Conservation (phyloP, 2,797 vertebrate species). For the Gymnothorax reevesii region DNA sequence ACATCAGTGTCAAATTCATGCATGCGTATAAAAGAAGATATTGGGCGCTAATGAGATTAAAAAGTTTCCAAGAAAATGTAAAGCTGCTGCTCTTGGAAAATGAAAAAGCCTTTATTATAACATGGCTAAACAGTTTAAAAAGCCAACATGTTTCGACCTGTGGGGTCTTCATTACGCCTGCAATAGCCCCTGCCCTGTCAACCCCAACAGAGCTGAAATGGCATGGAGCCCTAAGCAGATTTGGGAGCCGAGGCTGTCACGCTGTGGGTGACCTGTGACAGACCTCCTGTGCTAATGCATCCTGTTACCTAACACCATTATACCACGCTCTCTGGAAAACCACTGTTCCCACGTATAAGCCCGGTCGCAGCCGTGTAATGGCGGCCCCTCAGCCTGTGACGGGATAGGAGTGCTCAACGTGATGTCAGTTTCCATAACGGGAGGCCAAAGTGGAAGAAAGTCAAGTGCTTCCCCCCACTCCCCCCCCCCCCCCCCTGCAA, state of each 20-base stretch:
- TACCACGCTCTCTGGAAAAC: conserved; percentile 40
- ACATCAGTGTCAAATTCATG: too few species aligned
- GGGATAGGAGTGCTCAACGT: conserved; percentile 49
- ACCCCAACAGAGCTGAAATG: neutral
- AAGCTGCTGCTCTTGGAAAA: too few species aligned
- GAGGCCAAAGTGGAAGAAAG: conserved; percentile 60
- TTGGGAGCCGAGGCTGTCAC: conserved; percentile 2
- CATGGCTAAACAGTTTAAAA: too few species aligned
- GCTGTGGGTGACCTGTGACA: conserved; percentile 30
- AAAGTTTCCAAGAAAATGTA: too few species aligned
- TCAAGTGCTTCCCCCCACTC: conserved; percentile 39
- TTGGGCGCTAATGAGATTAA: too few species aligned
- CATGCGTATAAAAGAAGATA: too few species aligned
- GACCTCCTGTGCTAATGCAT: conserved; percentile 13
- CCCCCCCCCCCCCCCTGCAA: neutral
- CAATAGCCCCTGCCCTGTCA: neutral
- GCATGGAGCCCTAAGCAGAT: neutral
- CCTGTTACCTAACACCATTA: conserved; percentile 13
- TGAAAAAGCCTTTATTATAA: too few species aligned
- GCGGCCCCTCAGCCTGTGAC: conserved; percentile 54
- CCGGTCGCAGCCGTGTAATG: conserved; percentile 52
- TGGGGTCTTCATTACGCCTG: too few species aligned
- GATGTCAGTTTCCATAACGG: conserved; percentile 69
- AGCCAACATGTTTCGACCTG: too few species aligned
- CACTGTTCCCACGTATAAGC: conserved; percentile 46